Conservation (phyloP, 2,888 invertebrate genomes). For the Agrotis exclamationis region DNA sequence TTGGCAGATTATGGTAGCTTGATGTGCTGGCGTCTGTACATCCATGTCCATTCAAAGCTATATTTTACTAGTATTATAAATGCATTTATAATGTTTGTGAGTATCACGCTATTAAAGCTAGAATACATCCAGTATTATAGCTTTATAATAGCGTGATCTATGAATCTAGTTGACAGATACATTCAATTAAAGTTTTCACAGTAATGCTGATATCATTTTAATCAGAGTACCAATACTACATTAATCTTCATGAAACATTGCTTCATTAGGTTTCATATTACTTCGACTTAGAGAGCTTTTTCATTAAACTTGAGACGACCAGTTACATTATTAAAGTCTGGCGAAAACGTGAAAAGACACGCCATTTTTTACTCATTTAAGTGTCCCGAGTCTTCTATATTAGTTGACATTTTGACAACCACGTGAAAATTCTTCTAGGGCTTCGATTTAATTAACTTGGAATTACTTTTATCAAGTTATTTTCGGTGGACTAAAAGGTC, state of each 20-base stretch:
- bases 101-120: no score
- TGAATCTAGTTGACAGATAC: not conserved
- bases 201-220: constrained; percentile 13
- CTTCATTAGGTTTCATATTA: constrained; percentile 23
- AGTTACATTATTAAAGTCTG: not conserved
- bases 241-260: constrained; percentile 12
- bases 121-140: no score
- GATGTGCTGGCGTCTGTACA: no score
- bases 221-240: constrained; percentile 17
- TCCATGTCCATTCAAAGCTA: no score
- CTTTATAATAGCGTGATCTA: no score
- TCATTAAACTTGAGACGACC: constrained; percentile 20
- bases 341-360: not conserved
- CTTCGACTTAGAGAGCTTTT: constrained; percentile 10
- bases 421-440: constrained; percentile 25
- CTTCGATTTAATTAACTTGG: constrained; percentile 8
- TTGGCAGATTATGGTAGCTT: no score
- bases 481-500: no score
- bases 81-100: no score
- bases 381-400: constrained; percentile 25
- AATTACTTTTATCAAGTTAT: no score
- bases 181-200: constrained; percentile 8
- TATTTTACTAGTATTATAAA: no score
- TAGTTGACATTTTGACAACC: constrained; percentile 21
- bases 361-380: constrained; percentile 26